Evolutionary conservation across 2,888 invertebrate genomes (phyloP).

Genomic region (Aspidapion aeneum): DNA sequence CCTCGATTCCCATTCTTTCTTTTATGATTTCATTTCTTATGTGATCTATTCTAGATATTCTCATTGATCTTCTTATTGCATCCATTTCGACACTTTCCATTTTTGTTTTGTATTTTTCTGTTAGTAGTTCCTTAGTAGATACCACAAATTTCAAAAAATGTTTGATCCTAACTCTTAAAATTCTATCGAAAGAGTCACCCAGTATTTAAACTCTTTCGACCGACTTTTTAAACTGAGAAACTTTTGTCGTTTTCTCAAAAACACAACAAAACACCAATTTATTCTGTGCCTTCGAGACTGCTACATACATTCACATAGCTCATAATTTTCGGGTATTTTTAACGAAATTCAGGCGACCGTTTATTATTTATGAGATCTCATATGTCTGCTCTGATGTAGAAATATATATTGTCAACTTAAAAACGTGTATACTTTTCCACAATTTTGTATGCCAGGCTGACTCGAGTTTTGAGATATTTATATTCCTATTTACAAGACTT

Average conservation of each 20-base stretch:
- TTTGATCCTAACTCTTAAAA: no score
- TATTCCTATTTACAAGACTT: conserved; percentile 19
- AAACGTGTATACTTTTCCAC: conserved; percentile 19
- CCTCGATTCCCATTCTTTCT: no score
- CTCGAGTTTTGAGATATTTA: conserved; percentile 24
- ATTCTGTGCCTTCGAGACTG: conserved; percentile 1
- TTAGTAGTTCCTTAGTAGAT: no score
- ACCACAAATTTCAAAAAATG: no score
- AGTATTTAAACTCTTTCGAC: no score
- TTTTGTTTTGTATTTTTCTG: no score
- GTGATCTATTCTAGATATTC: no score
- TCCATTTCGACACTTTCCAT: no score
- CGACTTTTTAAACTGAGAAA: neutral
- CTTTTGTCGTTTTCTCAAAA: neutral
- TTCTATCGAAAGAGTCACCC: no score
- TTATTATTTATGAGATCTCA: conserved; percentile 14
- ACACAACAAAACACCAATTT: conserved; percentile 1
- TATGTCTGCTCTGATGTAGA: conserved; percentile 15
- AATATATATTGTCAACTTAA: conserved; percentile 24
- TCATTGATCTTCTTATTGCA: no score
- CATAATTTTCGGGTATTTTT: conserved; percentile 19
- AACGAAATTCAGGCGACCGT: conserved; percentile 10
- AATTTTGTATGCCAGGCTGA: conserved; percentile 10
- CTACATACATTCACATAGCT: conserved; percentile 2
- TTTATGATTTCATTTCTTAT: no score